Percentiles rank a stretch among this genome's conserved stretches.
phyloP scores from a whole-genome alignment of 2,888 invertebrate genomes.

The Epirrhoe alternata region DNA sequence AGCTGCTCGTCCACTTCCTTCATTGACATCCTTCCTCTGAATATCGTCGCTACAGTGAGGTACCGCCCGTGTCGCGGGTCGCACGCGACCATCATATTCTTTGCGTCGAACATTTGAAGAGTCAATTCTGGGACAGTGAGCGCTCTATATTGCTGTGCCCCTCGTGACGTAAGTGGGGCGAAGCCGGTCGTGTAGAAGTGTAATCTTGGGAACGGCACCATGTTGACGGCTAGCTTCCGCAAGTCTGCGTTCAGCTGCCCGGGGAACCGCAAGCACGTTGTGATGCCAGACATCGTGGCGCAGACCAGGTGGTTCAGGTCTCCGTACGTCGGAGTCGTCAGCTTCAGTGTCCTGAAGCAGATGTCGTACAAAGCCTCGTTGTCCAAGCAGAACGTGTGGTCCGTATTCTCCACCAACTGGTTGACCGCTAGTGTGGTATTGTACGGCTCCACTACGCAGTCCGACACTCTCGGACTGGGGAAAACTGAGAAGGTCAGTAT shows the following conservation, averaged over 20 bases:
- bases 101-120: conserved; percentile 85
- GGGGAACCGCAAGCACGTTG: conserved; percentile 90
- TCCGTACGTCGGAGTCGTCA: conserved; percentile 91
- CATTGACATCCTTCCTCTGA: conserved; percentile 96
- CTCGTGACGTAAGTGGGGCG: conserved; percentile 91
- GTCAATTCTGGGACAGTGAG: conserved; percentile 96
- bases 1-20: conserved; percentile 95
- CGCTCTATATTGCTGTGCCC: conserved; percentile 94
- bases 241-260: conserved; percentile 80
- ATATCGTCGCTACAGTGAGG: conserved; percentile 94
- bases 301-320: conserved; percentile 94
- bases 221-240: conserved; percentile 77
- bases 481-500: conserved; percentile 93
- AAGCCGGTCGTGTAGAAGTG: conserved; percentile 86
- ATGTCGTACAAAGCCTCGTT: conserved; percentile 91
- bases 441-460: conserved; percentile 88
- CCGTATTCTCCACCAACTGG: conserved; percentile 91
- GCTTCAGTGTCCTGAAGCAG: conserved; percentile 90
- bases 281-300: conserved; percentile 94
- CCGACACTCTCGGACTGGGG: conserved; percentile 93
- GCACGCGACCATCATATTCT: conserved; percentile 95
- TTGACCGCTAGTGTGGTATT: conserved; percentile 94
- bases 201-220: conserved; percentile 88
- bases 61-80: conserved; percentile 96
- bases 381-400: conserved; percentile 89